A percentile compares a stretch with the other conserved stretches of the same genome.
Conservation (phyloP, 1,140 invertebrate species). For the Musca vetustissima region DNA sequence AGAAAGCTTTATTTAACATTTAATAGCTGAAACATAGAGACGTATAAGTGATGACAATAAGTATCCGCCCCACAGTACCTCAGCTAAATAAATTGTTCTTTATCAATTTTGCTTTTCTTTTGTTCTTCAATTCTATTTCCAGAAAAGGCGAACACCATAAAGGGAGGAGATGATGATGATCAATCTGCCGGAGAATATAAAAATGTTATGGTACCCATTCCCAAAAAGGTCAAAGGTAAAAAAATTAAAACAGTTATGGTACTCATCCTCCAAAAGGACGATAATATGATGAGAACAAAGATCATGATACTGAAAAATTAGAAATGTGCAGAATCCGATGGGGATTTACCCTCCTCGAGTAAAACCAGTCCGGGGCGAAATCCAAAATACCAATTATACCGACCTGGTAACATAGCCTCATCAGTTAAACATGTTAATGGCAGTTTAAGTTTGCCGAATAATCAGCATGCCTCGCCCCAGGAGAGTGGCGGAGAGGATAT, state of each 20-base stretch:
- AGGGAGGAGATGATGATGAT: background rate
- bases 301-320: constrained; percentile 45
- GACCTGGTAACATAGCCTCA: constrained; percentile 37
- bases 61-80: too few species aligned
- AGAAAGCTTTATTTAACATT: too few species aligned
- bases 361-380: constrained; percentile 49
- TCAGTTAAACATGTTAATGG: constrained; percentile 38
- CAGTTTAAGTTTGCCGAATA: background rate
- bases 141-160: too few species aligned
- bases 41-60: too few species aligned
- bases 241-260: too few species aligned
- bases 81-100: too few species aligned
- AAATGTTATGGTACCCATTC: constrained; percentile 52
- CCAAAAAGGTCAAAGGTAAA: constrained; percentile 33
- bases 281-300: constrained; percentile 49
- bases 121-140: too few species aligned
- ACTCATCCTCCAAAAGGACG: too few species aligned
- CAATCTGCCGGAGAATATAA: constrained; percentile 8
- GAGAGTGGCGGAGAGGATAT: constrained; percentile 52
- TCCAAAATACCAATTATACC: constrained; percentile 52
- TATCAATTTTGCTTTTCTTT: too few species aligned
- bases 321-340: constrained; percentile 28
- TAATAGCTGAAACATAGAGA: too few species aligned
- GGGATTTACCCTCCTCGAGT: constrained; percentile 26
- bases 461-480: constrained; percentile 37